These are phyloP conservation scores for Danio aesculapii DNA, from an alignment of 2,797 vertebrate species.

Conservation along the genomic window DNA sequence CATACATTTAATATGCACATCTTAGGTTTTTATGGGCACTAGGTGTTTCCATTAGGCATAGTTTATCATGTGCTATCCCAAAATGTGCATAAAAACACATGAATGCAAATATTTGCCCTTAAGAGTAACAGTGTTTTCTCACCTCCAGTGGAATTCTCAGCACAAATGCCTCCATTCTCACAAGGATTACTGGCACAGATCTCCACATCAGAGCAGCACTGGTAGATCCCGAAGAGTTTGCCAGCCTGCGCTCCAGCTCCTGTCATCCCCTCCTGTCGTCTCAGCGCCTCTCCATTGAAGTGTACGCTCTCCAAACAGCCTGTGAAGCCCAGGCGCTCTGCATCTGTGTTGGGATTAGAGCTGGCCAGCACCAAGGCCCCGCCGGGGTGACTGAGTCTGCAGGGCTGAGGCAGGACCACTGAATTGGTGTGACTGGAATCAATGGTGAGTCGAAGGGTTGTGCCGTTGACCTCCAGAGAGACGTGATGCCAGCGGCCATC, in stretches of 20 bases:
- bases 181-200: slow-evolving; percentile 83
- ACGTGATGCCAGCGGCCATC: slow-evolving; percentile 86
- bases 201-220: slow-evolving; percentile 79
- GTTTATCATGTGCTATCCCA: no score
- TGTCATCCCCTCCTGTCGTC: slow-evolving; percentile 61
- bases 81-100: no score
- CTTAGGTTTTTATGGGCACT: no score
- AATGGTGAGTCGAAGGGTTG: slow-evolving; percentile 77
- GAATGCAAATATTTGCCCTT: no score
- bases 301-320: slow-evolving; percentile 87
- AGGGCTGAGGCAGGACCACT: slow-evolving; percentile 73
- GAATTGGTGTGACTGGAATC: slow-evolving; percentile 73
- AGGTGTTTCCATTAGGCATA: no score
- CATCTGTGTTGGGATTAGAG: slow-evolving; percentile 49
- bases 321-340: slow-evolving; percentile 72
- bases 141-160: slow-evolving; percentile 82
- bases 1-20: no score
- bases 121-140: slow-evolving; percentile 27
- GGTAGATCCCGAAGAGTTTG: slow-evolving; percentile 81
- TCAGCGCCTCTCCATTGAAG: slow-evolving; percentile 81
- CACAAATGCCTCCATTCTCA: slow-evolving; percentile 85
- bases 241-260: slow-evolving; percentile 64
- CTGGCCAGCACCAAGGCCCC: slow-evolving; percentile 83
- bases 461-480: slow-evolving; percentile 83
- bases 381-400: slow-evolving; percentile 70